Conservation (phyloP, 2,888 invertebrate species). For the Yponomeuta evonymella region DNA sequence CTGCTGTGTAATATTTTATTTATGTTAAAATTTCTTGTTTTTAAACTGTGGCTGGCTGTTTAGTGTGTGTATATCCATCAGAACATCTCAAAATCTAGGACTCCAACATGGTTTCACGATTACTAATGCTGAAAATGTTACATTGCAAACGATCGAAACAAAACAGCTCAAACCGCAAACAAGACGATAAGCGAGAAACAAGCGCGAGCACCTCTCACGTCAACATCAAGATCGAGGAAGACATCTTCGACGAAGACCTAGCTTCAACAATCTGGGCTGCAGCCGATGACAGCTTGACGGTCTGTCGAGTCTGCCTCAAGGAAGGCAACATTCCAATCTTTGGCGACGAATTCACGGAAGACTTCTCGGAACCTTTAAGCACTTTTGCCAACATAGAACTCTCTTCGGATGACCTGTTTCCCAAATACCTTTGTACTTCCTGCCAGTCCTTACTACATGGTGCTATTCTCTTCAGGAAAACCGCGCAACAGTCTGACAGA, state of each 20-base stretch:
- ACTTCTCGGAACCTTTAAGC: constrained; percentile 40
- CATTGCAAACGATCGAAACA: constrained; percentile 34
- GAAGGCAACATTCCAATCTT: constrained; percentile 53
- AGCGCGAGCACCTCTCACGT: neutral
- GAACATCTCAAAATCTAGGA: no score
- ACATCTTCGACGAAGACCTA: neutral
- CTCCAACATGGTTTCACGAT: constrained; percentile 38
- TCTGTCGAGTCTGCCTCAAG: constrained; percentile 58
- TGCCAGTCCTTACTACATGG: constrained; percentile 50
- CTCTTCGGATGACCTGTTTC: constrained; percentile 41
- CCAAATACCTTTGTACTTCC: constrained; percentile 50
- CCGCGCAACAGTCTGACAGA: constrained; percentile 49
- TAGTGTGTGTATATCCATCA: no score
- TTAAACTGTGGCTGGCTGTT: no score
- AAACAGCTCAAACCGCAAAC: neutral
- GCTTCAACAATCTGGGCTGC: neutral
- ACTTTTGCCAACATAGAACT: constrained; percentile 46
- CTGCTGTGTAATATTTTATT: no score
- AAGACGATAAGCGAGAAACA: neutral
- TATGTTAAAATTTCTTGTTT: no score
- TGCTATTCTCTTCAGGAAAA: constrained; percentile 56
- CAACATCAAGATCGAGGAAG: constrained; percentile 10
- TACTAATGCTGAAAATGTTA: constrained; percentile 45
- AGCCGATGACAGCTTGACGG: neutral
- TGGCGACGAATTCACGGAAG: constrained; percentile 30